Evolutionary conservation across 2,797 vertebrate genomes (phyloP).

Genomic region (Molossus alvarezi): DNA sequence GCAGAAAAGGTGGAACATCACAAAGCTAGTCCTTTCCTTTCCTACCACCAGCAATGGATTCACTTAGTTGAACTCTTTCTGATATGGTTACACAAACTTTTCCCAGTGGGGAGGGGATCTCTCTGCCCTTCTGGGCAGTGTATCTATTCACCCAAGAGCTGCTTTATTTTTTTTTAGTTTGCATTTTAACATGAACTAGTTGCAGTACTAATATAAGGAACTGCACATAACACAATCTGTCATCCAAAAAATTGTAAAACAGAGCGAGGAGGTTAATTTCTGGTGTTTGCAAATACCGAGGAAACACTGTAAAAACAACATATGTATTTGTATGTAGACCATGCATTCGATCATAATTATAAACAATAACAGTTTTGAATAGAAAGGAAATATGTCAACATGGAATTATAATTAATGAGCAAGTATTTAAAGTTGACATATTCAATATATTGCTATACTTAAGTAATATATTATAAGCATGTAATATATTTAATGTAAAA

Average conservation of each 20-base stretch:
- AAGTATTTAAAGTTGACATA: background rate
- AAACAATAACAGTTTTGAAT: conserved; percentile 43
- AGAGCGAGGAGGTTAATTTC: conserved; percentile 70
- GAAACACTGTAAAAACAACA: conserved; percentile 64
- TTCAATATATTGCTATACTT: background rate
- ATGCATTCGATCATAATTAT: conserved; percentile 1
- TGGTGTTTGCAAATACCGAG: conserved; percentile 73
- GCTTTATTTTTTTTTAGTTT: conserved; percentile 30
- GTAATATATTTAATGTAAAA: background rate
- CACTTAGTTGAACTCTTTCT: conserved; percentile 26
- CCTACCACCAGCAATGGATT: background rate
- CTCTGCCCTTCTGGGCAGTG: background rate
- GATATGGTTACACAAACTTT: background rate
- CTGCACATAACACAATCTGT: conserved; percentile 72
- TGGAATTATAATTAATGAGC: background rate
- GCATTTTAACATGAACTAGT: conserved; percentile 36
- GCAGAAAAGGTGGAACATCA: background rate
- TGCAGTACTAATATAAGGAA: conserved; percentile 57
- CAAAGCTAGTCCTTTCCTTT: background rate
- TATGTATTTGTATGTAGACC: conserved; percentile 62
- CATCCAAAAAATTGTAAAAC: conserved; percentile 65
- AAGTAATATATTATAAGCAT: background rate
- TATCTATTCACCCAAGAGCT: conserved; percentile 13
- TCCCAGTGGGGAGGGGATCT: background rate
- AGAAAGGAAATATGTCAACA: conserved; percentile 10